Base-by-base conservation (phyloP, 2,888 invertebrate species). In the Spisula solida region DNA sequence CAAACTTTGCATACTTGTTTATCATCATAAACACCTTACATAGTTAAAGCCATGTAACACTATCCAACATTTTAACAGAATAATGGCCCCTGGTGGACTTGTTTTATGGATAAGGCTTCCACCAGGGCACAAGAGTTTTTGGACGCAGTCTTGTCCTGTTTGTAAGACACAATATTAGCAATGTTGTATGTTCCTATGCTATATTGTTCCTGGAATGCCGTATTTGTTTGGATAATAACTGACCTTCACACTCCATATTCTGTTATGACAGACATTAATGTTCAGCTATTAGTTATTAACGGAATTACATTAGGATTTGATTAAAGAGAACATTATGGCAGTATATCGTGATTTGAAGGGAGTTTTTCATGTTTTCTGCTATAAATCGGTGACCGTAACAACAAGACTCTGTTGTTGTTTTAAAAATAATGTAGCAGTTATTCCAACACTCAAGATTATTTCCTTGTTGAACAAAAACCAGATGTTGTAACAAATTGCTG, bases 401-500 rank as follows among this genome's bases (percentile, higher is more conserved):
- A 31, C 75, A 75, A 34, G 5, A 31, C 31, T 12, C 75, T 75
- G 75, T 75, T 34, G 75, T 75, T 75, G 16, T 75, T 75, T 75
- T 75, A 75, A 75, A 34, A 75, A 75, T 34, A 75, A 75, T 34
- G 16, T 31, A 34, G 31, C 75, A 16, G 60, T 75, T 75, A 18
- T 75, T 75, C 34, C 8, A 34, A 75, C 31, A 34, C 34, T 75
- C 1, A 5, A 75, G 75, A 75, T 75, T 34, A 75, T 75, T 10
- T 75, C 31, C 75, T 75, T 18, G 18, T 14, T 34, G 75, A 75
- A 75, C 75, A 31, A 31, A 34, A 31, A 34, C n/a, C 75, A 75
- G 75, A 75, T 75, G 75, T 18, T 34, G 25, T 41, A 75, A 75
- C 75, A 75, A 75, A 75, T 75, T 75, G 75, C 25, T 75, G 14